Evolutionary conservation across 2,888 invertebrate genomes (phyloP).

Genomic region (Caenorhabditis sp.): DNA sequence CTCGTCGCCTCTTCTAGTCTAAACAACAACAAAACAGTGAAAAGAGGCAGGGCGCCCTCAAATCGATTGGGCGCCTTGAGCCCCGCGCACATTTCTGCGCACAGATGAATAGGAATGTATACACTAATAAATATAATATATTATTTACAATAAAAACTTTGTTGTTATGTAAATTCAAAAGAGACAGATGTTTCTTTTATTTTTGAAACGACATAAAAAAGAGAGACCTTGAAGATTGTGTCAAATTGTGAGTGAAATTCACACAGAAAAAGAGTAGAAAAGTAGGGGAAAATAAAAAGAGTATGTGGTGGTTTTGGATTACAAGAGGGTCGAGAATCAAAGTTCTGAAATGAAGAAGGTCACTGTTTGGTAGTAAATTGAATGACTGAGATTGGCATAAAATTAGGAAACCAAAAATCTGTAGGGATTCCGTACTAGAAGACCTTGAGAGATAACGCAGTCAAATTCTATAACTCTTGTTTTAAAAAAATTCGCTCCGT

Average conservation of each 20-base stretch:
- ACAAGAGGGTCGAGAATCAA: neutral
- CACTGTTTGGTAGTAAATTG: no score
- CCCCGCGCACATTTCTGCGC: neutral
- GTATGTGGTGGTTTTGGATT: neutral
- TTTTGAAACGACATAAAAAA: neutral
- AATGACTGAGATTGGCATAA: no score
- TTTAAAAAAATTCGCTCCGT: no score
- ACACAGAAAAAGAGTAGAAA: conserved; percentile 5
- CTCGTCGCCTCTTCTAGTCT: no score
- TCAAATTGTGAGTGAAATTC: conserved; percentile 21
- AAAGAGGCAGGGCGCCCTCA: neutral
- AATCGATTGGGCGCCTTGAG: neutral
- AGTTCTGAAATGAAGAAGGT: conserved; percentile 8
- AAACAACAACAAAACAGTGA: neutral
- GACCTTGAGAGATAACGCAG: no score
- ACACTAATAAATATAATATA: neutral
- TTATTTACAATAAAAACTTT: neutral
- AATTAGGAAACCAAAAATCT: no score
- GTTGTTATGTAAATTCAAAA: neutral
- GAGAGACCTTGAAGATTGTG: conserved; percentile 8
- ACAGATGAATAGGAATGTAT: neutral
- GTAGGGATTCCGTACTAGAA: no score
- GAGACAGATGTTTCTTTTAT: neutral
- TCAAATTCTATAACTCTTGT: no score
- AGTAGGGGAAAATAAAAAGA: conserved; percentile 1